Percentiles rank a stretch among this genome's conserved stretches.
Evolutionary conservation across 2,888 invertebrate species (phyloP).

Genomic region (Stomorhina lunata): DNA sequence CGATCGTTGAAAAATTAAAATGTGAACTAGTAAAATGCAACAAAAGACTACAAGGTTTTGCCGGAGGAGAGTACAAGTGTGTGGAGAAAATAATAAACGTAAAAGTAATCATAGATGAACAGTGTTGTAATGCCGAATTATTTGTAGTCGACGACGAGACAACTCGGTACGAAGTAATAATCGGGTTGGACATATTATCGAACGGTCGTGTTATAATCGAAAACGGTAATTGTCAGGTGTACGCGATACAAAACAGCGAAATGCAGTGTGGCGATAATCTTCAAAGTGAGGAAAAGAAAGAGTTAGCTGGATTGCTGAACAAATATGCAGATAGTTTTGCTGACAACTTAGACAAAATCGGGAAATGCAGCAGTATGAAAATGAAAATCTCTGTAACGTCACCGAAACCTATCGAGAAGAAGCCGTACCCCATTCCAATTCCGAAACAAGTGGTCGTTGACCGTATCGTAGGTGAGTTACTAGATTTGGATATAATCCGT

Average conservation of each 20-base stretch:
- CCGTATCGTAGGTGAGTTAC: conserved; percentile 8
- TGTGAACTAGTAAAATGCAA: neutral
- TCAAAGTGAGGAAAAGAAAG: neutral
- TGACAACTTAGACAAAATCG: conserved; percentile 36
- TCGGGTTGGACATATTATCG: conserved; percentile 47
- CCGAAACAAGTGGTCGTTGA: conserved; percentile 39
- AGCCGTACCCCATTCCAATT: conserved; percentile 48
- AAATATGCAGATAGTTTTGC: conserved; percentile 41
- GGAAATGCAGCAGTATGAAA: conserved; percentile 38
- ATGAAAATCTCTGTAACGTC: conserved; percentile 37
- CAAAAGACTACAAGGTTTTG: conserved; percentile 36
- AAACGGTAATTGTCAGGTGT: conserved; percentile 41
- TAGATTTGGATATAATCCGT: conserved; percentile 48
- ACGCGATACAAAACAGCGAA: neutral
- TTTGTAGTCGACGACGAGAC: conserved; percentile 25
- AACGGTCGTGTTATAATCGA: conserved; percentile 53
- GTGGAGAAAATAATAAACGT: neutral
- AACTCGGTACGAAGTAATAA: conserved; percentile 34
- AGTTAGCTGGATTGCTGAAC: conserved; percentile 19
- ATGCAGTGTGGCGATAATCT: neutral
- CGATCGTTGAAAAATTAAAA: neutral
- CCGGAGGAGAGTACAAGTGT: conserved; percentile 31
- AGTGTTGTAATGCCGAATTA: conserved; percentile 18
- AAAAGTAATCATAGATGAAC: conserved; percentile 16
- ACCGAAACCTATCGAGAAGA: conserved; percentile 37